Evolutionary conservation across 2,888 invertebrate genomes (phyloP).

Genomic region (Parnassius orleans): DNA sequence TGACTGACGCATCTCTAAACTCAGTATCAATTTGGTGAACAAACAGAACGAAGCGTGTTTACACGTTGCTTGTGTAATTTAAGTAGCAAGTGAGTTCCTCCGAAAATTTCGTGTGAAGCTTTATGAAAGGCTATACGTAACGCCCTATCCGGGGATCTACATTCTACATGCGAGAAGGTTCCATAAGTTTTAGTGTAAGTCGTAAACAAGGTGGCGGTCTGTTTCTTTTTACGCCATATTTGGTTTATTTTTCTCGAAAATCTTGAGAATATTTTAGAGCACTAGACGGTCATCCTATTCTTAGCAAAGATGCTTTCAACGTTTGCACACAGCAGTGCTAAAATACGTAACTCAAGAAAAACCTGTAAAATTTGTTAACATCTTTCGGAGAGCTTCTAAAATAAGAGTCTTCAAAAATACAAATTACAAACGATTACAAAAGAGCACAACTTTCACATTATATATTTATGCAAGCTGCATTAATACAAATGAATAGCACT

Average conservation of each 20-base stretch:
- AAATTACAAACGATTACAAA: slow-evolving; percentile 38
- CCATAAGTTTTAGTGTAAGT: slow-evolving; percentile 40
- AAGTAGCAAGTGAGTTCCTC: slow-evolving; percentile 11
- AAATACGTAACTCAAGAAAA: slow-evolving; percentile 66
- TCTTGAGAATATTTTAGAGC: slow-evolving; percentile 62
- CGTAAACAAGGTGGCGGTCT: slow-evolving; percentile 54
- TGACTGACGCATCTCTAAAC: neutral
- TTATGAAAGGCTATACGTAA: slow-evolving; percentile 21
- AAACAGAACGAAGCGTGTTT: neutral
- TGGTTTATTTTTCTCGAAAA: slow-evolving; percentile 51
- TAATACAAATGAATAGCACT: slow-evolving; percentile 66
- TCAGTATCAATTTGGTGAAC: slow-evolving; percentile 1
- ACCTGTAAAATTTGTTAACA: slow-evolving; percentile 61
- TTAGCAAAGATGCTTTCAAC: slow-evolving; percentile 50
- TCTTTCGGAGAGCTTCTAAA: slow-evolving; percentile 31
- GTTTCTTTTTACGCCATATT: slow-evolving; percentile 58
- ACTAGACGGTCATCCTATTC: slow-evolving; percentile 45
- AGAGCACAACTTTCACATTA: slow-evolving; percentile 29
- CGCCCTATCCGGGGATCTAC: slow-evolving; percentile 23
- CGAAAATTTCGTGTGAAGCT: slow-evolving; percentile 21
- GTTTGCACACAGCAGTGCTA: slow-evolving; percentile 58
- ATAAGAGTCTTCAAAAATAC: slow-evolving; percentile 39
- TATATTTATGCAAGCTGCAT: slow-evolving; percentile 49
- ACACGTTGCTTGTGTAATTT: slow-evolving; percentile 15
- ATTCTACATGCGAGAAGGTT: slow-evolving; percentile 22